Conservation (phyloP, 2,113 vertebrate species). For the Oncorhynchus gorbuscha region DNA sequence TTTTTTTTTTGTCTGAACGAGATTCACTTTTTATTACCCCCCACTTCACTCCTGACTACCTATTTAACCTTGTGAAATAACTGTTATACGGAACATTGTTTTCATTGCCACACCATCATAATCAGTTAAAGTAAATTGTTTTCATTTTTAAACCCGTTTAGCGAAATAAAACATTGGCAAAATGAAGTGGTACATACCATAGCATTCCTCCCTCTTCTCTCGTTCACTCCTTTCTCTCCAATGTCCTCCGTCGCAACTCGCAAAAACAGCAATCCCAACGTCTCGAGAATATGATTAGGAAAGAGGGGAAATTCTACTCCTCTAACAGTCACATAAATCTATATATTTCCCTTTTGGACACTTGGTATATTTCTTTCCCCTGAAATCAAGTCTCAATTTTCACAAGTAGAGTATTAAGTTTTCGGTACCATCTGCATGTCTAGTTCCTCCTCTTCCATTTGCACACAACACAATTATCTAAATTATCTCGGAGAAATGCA, state of each 20-base stretch:
- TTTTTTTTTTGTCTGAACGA: slow-evolving; percentile 38
- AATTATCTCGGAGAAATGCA: slow-evolving; percentile 39
- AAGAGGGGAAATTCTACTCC: slow-evolving; percentile 53
- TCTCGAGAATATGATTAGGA: slow-evolving; percentile 55
- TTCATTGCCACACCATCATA: background rate
- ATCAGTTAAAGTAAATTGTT: background rate
- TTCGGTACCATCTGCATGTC: slow-evolving; percentile 46
- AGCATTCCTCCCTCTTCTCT: slow-evolving; percentile 58
- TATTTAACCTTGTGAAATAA: slow-evolving; percentile 23
- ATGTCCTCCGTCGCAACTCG: slow-evolving; percentile 45
- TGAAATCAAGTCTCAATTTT: slow-evolving; percentile 42
- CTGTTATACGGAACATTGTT: background rate
- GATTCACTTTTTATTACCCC: slow-evolving; percentile 52
- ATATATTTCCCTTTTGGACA: slow-evolving; percentile 30
- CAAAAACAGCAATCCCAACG: slow-evolving; percentile 39
- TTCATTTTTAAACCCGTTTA: background rate
- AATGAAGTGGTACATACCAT: slow-evolving; percentile 71
- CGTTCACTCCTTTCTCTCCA: slow-evolving; percentile 54
- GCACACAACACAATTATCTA: slow-evolving; percentile 33
- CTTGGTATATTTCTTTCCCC: slow-evolving; percentile 33
- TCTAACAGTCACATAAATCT: slow-evolving; percentile 48
- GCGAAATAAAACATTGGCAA: slow-evolving; percentile 4
- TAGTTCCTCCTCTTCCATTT: slow-evolving; percentile 24
- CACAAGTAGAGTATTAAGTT: slow-evolving; percentile 60
- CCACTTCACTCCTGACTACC: slow-evolving; percentile 27